Percentiles rank a stretch among this genome's conserved stretches.
Conservation (phyloP, 2,888 invertebrate genomes). For the Lumbricus terrestris region DNA sequence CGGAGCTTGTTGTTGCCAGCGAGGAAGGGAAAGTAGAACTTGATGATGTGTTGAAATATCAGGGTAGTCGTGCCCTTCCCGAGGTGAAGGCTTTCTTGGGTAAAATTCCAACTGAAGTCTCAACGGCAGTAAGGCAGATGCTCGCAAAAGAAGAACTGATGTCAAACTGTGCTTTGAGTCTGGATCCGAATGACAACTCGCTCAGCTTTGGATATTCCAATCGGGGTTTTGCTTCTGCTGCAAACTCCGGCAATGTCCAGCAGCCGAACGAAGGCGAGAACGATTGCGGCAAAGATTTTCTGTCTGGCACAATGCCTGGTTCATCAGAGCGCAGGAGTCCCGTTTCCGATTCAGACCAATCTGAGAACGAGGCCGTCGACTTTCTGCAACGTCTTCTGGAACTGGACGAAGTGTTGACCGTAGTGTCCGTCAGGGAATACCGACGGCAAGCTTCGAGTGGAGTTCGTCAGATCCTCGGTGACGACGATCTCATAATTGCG, state of each 20-base stretch:
- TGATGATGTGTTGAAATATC: background rate
- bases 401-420: background rate
- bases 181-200: background rate
- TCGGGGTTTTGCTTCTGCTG: background rate
- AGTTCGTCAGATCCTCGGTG: background rate
- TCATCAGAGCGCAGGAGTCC: background rate
- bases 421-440: background rate
- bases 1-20: background rate
- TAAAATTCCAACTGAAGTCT: background rate
- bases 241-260: background rate
- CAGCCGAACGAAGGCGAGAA: background rate
- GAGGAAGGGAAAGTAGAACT: background rate
- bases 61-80: background rate
- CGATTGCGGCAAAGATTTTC: background rate
- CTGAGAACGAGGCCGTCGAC: background rate
- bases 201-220: background rate
- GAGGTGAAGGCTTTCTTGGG: slow-evolving; percentile 10
- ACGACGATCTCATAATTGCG: background rate
- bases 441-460: background rate
- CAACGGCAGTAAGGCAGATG: background rate
- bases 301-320: background rate
- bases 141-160: background rate
- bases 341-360: background rate
- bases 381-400: background rate
- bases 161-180: background rate